Conservation (phyloP, 1,140 invertebrate genomes). For the Lycorma delicatula region DNA sequence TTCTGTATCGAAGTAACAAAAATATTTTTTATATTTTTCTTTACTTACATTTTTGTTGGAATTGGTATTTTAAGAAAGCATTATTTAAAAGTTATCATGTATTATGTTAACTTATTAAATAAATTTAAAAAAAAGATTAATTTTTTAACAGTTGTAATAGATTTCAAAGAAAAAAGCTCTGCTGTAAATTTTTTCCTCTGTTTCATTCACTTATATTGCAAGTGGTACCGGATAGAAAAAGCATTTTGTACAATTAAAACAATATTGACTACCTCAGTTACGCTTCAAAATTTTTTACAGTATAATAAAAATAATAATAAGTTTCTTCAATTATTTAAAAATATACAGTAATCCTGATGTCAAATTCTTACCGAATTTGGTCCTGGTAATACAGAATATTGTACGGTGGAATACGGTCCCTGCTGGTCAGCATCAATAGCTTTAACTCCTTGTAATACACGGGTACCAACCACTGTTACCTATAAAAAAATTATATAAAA, state of each 20-base stretch:
- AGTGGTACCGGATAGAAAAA: not conserved
- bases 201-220: not conserved
- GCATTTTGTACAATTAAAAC: not conserved
- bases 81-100: no score
- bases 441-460: conserved; percentile 65
- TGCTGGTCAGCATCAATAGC: conserved; percentile 80
- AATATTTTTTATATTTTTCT: no score
- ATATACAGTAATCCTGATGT: not conserved
- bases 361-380: conserved; percentile 54
- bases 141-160: no score
- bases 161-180: no score
- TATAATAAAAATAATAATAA: not conserved
- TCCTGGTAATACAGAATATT: conserved; percentile 72
- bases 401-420: conserved; percentile 79
- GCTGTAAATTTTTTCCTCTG: not conserved
- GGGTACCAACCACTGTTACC: conserved; percentile 71
- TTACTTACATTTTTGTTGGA: no score
- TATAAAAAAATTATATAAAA: conserved; percentile 29
- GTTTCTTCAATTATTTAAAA: no score
- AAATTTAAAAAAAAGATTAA: no score
- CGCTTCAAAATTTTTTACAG: not conserved
- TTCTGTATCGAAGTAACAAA: no score
- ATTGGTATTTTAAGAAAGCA: no score
- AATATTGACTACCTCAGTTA: not conserved
- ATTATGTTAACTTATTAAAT: no score